Conservation (phyloP, 2,797 vertebrate species). For the Selene dorsalis region DNA sequence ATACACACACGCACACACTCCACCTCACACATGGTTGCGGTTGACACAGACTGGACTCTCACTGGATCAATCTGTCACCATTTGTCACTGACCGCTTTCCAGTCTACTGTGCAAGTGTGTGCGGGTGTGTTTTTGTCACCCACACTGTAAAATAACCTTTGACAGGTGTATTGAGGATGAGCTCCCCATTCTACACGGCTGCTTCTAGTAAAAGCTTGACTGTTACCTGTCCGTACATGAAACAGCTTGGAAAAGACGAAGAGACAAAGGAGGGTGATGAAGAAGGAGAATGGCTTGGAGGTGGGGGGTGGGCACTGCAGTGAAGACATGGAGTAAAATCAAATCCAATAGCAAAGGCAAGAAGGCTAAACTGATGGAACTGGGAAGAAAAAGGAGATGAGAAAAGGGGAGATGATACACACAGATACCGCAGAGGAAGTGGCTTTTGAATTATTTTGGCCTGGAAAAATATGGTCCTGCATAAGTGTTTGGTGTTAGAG, state of each 20-base stretch:
- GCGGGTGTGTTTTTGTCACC: constrained; percentile 43
- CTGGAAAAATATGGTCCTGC: constrained; percentile 58
- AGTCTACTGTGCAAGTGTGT: constrained; percentile 32
- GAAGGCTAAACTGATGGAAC: constrained; percentile 27
- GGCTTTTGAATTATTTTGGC: constrained; percentile 52
- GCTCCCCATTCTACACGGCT: constrained; percentile 65
- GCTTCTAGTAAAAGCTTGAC: constrained; percentile 72
- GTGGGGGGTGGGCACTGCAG: background rate
- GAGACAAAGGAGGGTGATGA: constrained; percentile 49
- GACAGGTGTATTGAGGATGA: constrained; percentile 69
- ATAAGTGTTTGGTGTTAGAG: constrained; percentile 61
- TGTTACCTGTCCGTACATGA: constrained; percentile 75
- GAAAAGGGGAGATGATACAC: constrained; percentile 16
- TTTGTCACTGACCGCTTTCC: constrained; percentile 73
- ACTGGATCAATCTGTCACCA: constrained; percentile 77
- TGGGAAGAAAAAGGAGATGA: constrained; percentile 7
- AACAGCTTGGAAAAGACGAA: constrained; percentile 47
- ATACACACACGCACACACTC: constrained; percentile 23
- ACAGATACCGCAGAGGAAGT: constrained; percentile 28
- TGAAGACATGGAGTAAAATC: constrained; percentile 42
- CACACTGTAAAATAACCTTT: constrained; percentile 59
- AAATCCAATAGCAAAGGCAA: constrained; percentile 41
- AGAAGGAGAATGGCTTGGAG: background rate
- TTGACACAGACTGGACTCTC: constrained; percentile 58
- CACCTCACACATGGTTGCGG: constrained; percentile 39